A percentile compares a stretch with the other conserved stretches of the same genome.
phyloP scores from a whole-genome alignment of 2,888 invertebrate species.

The Melinopterus prodromus region DNA sequence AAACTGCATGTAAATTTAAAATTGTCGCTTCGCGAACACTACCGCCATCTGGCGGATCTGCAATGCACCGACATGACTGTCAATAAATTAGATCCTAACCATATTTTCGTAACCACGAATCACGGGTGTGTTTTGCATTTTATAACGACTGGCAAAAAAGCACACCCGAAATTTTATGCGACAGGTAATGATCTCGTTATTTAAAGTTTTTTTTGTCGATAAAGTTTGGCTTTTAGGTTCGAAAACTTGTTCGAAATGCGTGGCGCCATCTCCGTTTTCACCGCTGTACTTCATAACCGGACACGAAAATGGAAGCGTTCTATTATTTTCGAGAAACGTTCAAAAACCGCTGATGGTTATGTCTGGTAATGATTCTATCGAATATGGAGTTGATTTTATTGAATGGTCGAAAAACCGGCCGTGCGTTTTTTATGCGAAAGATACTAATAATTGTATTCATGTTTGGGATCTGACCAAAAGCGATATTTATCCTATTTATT shows the following conservation, averaged over 20 bases:
- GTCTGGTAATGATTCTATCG: conserved; percentile 49
- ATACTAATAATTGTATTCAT: conserved; percentile 60
- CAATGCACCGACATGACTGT: conserved; percentile 60
- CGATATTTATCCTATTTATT: conserved; percentile 62
- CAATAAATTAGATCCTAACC: conserved; percentile 58
- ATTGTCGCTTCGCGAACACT: conserved; percentile 51
- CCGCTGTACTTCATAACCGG: conserved; percentile 63
- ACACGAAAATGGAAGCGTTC: conserved; percentile 62
- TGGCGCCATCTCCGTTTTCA: conserved; percentile 63
- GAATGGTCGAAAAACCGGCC: conserved; percentile 66
- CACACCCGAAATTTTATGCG: conserved; percentile 51
- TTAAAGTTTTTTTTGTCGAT: background rate
- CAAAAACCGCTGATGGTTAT: conserved; percentile 59
- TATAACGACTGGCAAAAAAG: conserved; percentile 51
- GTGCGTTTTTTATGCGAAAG: conserved; percentile 63
- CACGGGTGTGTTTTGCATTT: conserved; percentile 60
- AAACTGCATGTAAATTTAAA: conserved; percentile 60
- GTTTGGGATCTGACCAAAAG: conserved; percentile 65
- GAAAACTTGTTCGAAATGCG: conserved; percentile 57
- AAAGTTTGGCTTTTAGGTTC: conserved; percentile 46
- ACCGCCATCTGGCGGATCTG: conserved; percentile 52
- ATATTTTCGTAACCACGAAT: conserved; percentile 62
- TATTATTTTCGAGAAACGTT: conserved; percentile 60
- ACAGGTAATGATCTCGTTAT: conserved; percentile 51
- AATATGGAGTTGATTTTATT: conserved; percentile 56